Percentiles rank a stretch among this genome's conserved stretches.
These are phyloP conservation scores for Strongylocentrotus purpuratus DNA, from an alignment of 35 echinoderm and acorn worm species.

Conservation along the genomic window DNA sequence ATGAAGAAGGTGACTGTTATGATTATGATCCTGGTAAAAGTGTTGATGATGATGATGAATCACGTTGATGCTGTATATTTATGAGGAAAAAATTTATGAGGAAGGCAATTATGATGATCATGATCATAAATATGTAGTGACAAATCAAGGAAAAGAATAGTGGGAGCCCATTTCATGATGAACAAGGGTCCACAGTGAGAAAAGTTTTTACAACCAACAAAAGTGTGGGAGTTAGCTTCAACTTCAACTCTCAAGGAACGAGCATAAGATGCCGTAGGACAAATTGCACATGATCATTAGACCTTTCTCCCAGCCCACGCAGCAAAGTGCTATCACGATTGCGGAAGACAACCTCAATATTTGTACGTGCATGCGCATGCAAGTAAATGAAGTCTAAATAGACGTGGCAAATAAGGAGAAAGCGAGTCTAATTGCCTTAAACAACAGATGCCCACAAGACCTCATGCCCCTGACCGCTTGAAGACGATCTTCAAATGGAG, in stretches of 20 bases:
- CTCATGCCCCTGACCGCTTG: not conserved
- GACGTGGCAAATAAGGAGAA: constrained; percentile 9
- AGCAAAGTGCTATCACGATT: not conserved
- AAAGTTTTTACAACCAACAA: not conserved
- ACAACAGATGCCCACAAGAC: not conserved
- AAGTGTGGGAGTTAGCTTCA: not conserved
- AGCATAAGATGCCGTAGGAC: not conserved
- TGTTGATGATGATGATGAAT: too few relatives aligned
- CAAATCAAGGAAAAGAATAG: too few relatives aligned
- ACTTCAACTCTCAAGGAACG: not conserved
- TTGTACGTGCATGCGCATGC: constrained; percentile 6
- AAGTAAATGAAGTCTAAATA: constrained; percentile 14
- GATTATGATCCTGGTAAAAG: too few relatives aligned
- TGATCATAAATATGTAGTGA: too few relatives aligned
- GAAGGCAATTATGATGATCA: too few relatives aligned
- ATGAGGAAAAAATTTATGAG: too few relatives aligned
- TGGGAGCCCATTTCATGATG: too few relatives aligned
- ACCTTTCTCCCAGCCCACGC: not conserved
- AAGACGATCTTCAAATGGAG: not conserved
- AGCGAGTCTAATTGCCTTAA: not conserved
- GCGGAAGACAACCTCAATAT: not conserved
- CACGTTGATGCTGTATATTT: too few relatives aligned
- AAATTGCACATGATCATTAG: not conserved
- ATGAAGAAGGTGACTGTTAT: too few relatives aligned
- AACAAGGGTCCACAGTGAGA: not conserved